Evolutionary conservation across 2,888 invertebrate species (phyloP).

Genomic region (Sinotaia quadrata): DNA sequence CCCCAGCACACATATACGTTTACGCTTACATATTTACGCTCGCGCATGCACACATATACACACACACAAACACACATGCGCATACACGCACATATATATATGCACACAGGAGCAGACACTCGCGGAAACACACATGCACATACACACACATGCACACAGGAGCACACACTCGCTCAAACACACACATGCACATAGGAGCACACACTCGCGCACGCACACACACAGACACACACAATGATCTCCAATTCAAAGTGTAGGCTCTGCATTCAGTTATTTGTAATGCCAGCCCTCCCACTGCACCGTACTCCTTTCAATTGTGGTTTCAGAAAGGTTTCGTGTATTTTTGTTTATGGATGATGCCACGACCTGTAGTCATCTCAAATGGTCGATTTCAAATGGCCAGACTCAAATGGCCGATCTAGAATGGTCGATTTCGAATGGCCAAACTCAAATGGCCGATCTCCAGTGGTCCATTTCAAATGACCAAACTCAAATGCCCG

Average conservation of each 20-base stretch:
- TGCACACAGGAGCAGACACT: not conserved
- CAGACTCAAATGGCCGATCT: no score
- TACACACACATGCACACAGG: not conserved
- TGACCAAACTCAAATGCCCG: no score
- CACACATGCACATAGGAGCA: not conserved
- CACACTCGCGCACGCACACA: not conserved
- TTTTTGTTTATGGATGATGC: no score
- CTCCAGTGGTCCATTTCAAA: no score
- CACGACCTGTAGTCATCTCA: no score
- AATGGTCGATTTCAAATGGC: no score
- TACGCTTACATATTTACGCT: no score
- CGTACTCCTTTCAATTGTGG: not conserved
- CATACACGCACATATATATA: not conserved
- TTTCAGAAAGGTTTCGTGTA: no score
- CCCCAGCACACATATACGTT: no score
- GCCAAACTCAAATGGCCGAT: no score
- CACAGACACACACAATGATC: not conserved
- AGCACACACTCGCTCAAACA: not conserved
- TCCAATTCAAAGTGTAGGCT: not conserved
- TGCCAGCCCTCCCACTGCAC: not conserved
- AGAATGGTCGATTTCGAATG: no score
- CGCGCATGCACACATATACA: no score
- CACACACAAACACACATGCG: slow-evolving; percentile 13
- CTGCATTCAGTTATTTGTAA: not conserved
- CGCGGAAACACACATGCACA: not conserved